Percentiles rank a stretch among this genome's conserved stretches.
These are phyloP conservation scores for Bugulina stolonifera DNA, from an alignment of 2,888 invertebrate genomes.

Conservation along the genomic window DNA sequence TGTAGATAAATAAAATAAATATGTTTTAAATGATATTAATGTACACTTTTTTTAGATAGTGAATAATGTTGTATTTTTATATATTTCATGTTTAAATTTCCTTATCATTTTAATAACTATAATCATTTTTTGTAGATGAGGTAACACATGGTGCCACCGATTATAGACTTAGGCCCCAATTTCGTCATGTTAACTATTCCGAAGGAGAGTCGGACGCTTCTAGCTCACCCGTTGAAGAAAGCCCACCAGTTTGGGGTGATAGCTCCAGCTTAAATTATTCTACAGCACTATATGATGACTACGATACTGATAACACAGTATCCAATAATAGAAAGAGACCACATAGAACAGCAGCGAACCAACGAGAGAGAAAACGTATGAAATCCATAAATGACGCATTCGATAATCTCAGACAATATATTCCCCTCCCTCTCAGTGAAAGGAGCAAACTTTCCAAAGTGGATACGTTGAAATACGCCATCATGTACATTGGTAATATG, in stretches of 20 bases:
- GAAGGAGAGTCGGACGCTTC: conserved; percentile 3
- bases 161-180: conserved; percentile 6
- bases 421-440: conserved; percentile 20
- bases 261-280: background rate
- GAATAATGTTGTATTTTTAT: too few relatives aligned
- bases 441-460: conserved; percentile 26
- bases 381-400: conserved; percentile 26
- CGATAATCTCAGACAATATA: conserved; percentile 12
- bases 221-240: background rate
- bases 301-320: background rate
- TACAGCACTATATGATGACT: background rate
- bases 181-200: conserved; percentile 15
- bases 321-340: conserved; percentile 1
- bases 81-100: too few relatives aligned
- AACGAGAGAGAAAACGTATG: conserved; percentile 25
- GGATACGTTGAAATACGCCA: conserved; percentile 24
- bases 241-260: background rate
- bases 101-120: too few relatives aligned
- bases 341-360: conserved; percentile 26
- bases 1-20: too few relatives aligned
- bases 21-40: too few relatives aligned
- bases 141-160: background rate
- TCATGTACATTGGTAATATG: conserved; percentile 25
- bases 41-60: too few relatives aligned
- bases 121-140: too few relatives aligned